Evolutionary conservation across 2,797 vertebrate genomes (phyloP).

Genomic region (Meriones psammophilus): DNA sequence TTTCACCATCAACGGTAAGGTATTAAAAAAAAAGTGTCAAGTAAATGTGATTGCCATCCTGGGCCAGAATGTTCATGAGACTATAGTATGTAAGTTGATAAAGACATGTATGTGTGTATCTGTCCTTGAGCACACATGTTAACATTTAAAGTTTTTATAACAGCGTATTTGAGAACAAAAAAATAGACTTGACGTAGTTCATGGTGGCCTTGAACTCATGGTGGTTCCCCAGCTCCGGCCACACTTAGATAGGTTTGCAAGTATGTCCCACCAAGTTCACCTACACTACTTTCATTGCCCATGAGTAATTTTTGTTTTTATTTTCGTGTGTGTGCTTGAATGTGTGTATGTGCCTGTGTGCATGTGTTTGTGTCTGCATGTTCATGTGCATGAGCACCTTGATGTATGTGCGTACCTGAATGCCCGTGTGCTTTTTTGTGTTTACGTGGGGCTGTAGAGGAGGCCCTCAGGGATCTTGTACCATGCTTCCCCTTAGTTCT

Average conservation of each 20-base stretch:
- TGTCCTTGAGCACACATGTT: not conserved
- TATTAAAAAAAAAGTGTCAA: slow-evolving; percentile 12
- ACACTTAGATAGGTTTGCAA: not conserved
- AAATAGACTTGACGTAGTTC: not conserved
- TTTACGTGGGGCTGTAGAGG: too few species aligned
- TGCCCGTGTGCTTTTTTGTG: not conserved
- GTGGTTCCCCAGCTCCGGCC: not conserved
- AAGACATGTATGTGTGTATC: not conserved
- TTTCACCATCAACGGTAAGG: slow-evolving; percentile 94
- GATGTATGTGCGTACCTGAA: too few species aligned
- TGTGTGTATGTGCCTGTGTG: not conserved
- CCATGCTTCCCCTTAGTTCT: not conserved
- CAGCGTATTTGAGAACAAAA: slow-evolving; percentile 25
- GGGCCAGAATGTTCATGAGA: not conserved
- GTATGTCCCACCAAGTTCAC: not conserved
- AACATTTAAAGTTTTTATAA: slow-evolving; percentile 44
- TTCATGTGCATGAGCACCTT: too few species aligned
- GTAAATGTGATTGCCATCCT: slow-evolving; percentile 23
- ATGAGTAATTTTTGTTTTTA: slow-evolving; percentile 37
- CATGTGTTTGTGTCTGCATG: too few species aligned
- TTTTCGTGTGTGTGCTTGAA: not conserved
- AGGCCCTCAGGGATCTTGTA: not conserved
- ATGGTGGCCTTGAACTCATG: not conserved
- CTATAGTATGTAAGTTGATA: slow-evolving; percentile 42
- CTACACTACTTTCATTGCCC: slow-evolving; percentile 4